These are phyloP conservation scores for Corythoichthys haematopterus DNA, from an alignment of 2,113 vertebrate genomes.

Conservation along the genomic window DNA sequence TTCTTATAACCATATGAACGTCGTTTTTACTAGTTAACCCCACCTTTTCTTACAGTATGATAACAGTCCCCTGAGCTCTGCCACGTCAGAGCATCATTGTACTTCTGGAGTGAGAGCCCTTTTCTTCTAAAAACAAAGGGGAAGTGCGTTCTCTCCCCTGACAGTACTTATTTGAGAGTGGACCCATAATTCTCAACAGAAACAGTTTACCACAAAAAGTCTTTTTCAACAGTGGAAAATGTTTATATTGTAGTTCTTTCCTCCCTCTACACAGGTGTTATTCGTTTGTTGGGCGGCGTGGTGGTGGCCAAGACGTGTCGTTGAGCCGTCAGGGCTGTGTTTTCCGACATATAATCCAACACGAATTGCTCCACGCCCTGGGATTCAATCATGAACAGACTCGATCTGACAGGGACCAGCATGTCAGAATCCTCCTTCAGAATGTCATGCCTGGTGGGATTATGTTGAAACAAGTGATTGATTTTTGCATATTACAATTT, in stretches of 20 bases:
- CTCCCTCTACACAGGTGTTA: slow-evolving; percentile 53
- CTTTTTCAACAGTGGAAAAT: background rate
- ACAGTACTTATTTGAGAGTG: no score
- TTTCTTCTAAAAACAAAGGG: no score
- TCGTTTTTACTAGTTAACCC: no score
- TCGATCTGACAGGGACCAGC: slow-evolving; percentile 62
- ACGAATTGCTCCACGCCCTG: slow-evolving; percentile 71
- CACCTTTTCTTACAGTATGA: no score
- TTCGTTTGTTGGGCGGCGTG: slow-evolving; percentile 57
- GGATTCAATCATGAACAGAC: slow-evolving; percentile 75
- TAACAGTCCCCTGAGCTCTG: no score
- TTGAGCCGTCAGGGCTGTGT: slow-evolving; percentile 53
- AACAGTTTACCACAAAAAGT: background rate
- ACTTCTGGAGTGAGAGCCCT: no score
- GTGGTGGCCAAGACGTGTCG: slow-evolving; percentile 53
- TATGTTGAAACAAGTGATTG: background rate
- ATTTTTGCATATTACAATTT: no score
- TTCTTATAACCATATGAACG: no score
- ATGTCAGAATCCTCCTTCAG: slow-evolving; percentile 55
- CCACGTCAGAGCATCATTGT: no score
- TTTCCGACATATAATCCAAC: slow-evolving; percentile 43
- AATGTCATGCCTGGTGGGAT: slow-evolving; percentile 55
- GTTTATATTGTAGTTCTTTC: background rate
- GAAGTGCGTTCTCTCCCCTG: no score
- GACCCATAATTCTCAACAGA: no score